These are phyloP conservation scores for Trachymyrmex septentrionalis DNA, from an alignment of 1,140 invertebrate genomes.

Conservation along the genomic window DNA sequence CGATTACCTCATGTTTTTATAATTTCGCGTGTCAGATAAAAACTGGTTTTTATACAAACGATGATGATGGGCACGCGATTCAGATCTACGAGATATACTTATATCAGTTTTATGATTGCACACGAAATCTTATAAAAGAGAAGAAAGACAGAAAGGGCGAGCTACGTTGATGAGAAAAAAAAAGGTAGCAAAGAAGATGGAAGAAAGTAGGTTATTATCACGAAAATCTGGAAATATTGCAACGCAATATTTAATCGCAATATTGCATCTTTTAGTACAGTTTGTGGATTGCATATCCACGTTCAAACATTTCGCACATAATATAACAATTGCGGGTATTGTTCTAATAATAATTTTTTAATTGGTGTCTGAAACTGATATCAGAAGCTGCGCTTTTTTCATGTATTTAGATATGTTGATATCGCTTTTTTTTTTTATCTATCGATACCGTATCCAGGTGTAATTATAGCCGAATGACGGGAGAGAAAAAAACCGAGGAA, in stretches of 20 bases:
- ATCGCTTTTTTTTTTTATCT: neutral
- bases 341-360: conserved; percentile 2
- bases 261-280: neutral
- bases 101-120: conserved; percentile 68
- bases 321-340: neutral
- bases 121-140: conserved; percentile 27
- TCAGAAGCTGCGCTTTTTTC: neutral
- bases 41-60: conserved; percentile 42
- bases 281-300: neutral
- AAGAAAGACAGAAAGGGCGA: conserved; percentile 18
- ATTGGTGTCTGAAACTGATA: neutral
- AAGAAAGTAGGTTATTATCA: conserved; percentile 1
- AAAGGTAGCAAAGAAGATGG: neutral
- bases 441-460: conserved; percentile 11
- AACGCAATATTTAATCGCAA: neutral
- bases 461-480: conserved; percentile 28
- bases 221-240: conserved; percentile 11
- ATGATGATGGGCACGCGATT: conserved; percentile 66
- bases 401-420: conserved; percentile 32
- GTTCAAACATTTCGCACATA: neutral
- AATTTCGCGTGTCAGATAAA: conserved; percentile 67
- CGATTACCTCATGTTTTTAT: conserved; percentile 51
- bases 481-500: neutral
- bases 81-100: conserved; percentile 59
- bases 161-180: conserved; percentile 1